Conservation (phyloP, 64 coral and sea anemone genomes). For the Platygyra sinensis region DNA sequence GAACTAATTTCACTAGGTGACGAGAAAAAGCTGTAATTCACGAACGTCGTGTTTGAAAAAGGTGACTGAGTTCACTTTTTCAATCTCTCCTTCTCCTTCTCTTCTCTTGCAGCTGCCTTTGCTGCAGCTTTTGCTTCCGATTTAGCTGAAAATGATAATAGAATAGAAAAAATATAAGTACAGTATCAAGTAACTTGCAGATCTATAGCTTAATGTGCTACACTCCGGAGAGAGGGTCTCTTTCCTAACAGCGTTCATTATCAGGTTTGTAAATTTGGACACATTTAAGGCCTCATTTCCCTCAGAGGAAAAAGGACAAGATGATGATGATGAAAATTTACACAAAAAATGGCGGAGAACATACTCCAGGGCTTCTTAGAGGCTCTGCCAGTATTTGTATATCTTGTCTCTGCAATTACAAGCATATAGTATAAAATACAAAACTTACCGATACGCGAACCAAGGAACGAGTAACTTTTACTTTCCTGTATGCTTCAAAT, state of each 20-base stretch:
- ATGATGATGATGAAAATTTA: no score
- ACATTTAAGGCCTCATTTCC: no score
- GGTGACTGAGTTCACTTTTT: background rate
- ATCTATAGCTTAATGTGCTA: no score
- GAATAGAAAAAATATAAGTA: background rate
- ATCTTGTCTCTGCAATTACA: background rate
- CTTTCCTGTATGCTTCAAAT: slow-evolving; percentile 80
- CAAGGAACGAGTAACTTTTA: slow-evolving; percentile 79
- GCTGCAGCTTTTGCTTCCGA: background rate
- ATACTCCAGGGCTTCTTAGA: no score
- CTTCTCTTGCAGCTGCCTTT: background rate
- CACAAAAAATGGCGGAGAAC: no score
- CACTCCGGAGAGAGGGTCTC: no score
- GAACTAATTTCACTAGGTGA: background rate
- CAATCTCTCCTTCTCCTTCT: background rate
- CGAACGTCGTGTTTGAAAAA: background rate
- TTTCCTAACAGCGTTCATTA: no score
- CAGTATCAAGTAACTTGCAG: background rate
- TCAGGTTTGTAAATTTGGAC: no score
- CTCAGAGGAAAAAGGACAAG: no score
- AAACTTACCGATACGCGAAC: slow-evolving; percentile 44
- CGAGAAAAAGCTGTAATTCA: background rate
- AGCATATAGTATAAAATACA: no score
- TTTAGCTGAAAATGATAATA: background rate
- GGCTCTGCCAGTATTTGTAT: background rate